Evolutionary conservation across 1,140 invertebrate species (phyloP).

Genomic region (Drosophila teissieri): DNA sequence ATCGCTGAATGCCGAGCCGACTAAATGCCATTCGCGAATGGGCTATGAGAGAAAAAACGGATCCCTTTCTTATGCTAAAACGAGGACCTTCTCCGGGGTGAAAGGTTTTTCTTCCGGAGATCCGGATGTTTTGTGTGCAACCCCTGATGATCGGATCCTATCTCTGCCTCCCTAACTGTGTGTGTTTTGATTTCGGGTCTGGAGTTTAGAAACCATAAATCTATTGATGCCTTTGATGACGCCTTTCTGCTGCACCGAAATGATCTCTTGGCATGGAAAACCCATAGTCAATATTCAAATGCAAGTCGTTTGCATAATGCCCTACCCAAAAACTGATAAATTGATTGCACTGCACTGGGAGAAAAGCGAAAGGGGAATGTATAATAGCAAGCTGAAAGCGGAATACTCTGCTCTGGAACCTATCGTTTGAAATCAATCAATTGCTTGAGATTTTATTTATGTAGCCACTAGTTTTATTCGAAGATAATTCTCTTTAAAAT

Average conservation of each 20-base stretch:
- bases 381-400: background rate
- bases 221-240: conserved; percentile 80
- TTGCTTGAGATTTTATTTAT: too few species aligned
- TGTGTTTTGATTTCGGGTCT: conserved; percentile 77
- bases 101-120: conserved; percentile 20
- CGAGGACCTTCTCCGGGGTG: conserved; percentile 23
- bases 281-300: conserved; percentile 58
- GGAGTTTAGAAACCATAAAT: conserved; percentile 81
- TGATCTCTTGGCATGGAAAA: conserved; percentile 75
- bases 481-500: too few species aligned
- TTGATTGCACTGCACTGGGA: conserved; percentile 16
- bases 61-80: conserved; percentile 67
- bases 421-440: background rate
- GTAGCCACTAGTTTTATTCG: too few species aligned
- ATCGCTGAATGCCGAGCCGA: conserved; percentile 67
- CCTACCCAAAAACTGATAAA: background rate
- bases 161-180: conserved; percentile 27
- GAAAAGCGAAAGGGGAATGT: background rate
- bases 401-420: background rate
- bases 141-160: conserved; percentile 45
- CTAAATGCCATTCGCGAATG: conserved; percentile 63
- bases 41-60: conserved; percentile 32
- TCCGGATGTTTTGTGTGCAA: conserved; percentile 49
- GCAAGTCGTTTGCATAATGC: conserved; percentile 67
- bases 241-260: conserved; percentile 76